phyloP scores from a whole-genome alignment of 2,797 vertebrate genomes.

The Anas capensis region DNA sequence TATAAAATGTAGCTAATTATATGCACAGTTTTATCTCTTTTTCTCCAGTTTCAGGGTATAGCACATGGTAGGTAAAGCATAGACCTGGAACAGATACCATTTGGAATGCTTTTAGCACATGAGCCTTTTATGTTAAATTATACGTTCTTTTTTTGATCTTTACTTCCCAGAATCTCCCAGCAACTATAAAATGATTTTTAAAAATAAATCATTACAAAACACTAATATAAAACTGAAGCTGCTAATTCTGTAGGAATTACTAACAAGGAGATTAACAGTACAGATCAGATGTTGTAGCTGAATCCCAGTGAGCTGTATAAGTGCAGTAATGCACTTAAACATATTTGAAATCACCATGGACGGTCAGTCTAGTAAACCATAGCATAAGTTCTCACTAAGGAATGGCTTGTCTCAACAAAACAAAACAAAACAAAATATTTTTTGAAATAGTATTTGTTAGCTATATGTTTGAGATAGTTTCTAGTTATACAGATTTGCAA shows the following conservation, averaged over 20 bases:
- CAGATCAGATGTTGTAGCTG: not conserved
- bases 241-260: not conserved
- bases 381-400: not conserved
- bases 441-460: not conserved
- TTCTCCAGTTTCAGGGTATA: not conserved
- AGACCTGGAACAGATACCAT: not conserved
- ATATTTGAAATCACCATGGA: not conserved
- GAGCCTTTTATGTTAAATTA: not conserved
- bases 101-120: not conserved
- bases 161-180: not conserved
- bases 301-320: not conserved
- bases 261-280: not conserved
- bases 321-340: not conserved
- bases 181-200: not conserved
- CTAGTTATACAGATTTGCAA: not conserved
- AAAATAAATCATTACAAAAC: not conserved
- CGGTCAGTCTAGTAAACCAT: not conserved
- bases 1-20: not conserved
- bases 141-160: not conserved
- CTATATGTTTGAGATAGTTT: not conserved
- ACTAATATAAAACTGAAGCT: not conserved
- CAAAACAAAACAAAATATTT: fast-evolving
- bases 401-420: not conserved
- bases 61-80: fast-evolving
- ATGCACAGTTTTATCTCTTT: not conserved